Evolutionary conservation across 2,888 invertebrate genomes (phyloP), one percentile per base, ranked within the genome.

Genomic region (Gortyna flavago): DNA sequence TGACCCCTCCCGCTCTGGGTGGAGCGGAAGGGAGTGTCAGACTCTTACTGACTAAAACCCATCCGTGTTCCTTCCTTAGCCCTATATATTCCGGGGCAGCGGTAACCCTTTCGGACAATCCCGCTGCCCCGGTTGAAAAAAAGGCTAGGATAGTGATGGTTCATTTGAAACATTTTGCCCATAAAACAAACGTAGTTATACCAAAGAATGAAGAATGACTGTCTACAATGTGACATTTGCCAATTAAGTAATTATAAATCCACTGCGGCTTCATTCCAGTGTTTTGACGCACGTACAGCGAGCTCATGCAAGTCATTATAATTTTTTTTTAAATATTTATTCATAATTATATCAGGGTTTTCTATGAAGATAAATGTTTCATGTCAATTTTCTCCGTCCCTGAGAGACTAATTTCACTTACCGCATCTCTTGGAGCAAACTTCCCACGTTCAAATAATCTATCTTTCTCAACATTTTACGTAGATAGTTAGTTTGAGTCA

Each of bases 191-290:
- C 13, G 0, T 69, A 59, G 29, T 59, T 48, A 32, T 54, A 41
- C n/a, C n/a, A 65, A 41, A 74, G 70, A 73, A 67, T 70, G 21
- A 85, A 72, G 70, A 74, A 78, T 75, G 74, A 54, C 32, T 51
- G 67, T 71, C 64, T 75, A 75, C 75, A 84, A 85, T 84, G 75
- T 83, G 83, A 79, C 84, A 75, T 84, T 81, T 73, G 67, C 48
- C 83, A 84, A 84, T 84, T 84, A 79, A 71, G 70, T 86, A 73
- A 86, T 86, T 86, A 75, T 41, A 79, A 84, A 73, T 51, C 54
- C 57, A 72, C 54, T 62, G 44, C 59, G 64, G 32, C 64, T 64
- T 67, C 16, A 29, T 57, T 54, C 67, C 51, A 29, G 71, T 72
- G 54, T 79, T 72, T 85, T 61, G 75, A 78, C 75, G 72, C 64